Evolutionary conservation across 2,113 vertebrate species (phyloP), one percentile per base, ranked within the genome.

Genomic region (Cettia cetti): DNA sequence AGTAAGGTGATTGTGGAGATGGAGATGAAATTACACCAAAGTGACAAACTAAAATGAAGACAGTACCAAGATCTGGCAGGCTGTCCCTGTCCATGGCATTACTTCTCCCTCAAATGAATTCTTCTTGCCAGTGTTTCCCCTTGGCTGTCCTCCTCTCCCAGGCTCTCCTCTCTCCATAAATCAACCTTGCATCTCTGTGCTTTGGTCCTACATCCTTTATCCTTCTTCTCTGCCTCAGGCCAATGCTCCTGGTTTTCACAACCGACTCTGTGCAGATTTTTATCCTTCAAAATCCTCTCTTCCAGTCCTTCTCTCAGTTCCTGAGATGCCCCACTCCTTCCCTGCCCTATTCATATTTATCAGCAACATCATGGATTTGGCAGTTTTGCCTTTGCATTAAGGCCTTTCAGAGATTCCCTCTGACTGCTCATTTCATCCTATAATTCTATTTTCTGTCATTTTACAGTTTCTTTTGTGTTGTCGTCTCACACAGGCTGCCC

Each of bases 41-140:
- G 52, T 39, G 82, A 89, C 59, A 81, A 92, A 93, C 40, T 84
- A 52, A 75, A 63, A 90, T n/a, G 82, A 81, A 81, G 77, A 86
- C 30, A 86, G 26, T 15, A 64, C 47, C 76, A 78, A 15, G 64
- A 89, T 27, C 78, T 95, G 86, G 40, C 86, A 92, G 69, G 57
- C 86, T 81, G 47, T 92, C 77, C 52, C 65, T 75, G 54, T 61
- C 56, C 68, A 20, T 35, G 60, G 85, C 47, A 61, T 54, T 81
- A 44, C 49, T 87, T 42, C 64, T 90, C 75, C 66, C 13, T 31
- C 72, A 81, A 70, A 40, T 54, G 68, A 90, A 86, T 95, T 83
- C 53, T 57, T 87, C 59, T 49, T 94, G 79, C 72, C 56, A 78
- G n/a, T 18, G 13, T 49, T 83, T 71, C 69, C 90, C 88, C 63